These are phyloP conservation scores for Drosophila quadrilineata DNA, from an alignment of 1,140 invertebrate genomes.

Conservation along the genomic window DNA sequence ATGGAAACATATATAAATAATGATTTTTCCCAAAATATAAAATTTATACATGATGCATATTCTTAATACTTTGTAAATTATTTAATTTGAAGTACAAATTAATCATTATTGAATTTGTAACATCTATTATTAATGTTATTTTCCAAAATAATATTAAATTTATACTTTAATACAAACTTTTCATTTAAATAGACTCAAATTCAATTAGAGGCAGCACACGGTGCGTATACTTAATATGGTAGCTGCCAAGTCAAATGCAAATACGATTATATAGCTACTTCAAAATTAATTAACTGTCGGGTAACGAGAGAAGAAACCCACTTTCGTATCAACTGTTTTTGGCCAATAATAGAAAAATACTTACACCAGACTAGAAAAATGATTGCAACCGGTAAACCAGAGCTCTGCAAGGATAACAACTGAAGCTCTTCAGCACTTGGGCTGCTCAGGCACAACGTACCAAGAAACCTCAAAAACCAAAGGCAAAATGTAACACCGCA, in stretches of 20 bases:
- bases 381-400: constrained; percentile 6
- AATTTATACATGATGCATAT: no score
- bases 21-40: no score
- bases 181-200: not conserved
- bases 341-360: constrained; percentile 21
- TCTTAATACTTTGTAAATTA: no score
- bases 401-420: no score
- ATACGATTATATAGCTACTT: constrained; percentile 47
- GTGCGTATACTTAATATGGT: constrained; percentile 36
- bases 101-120: no score
- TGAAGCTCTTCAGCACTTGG: no score
- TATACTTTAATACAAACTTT: constrained; percentile 4
- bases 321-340: constrained; percentile 23
- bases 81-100: no score
- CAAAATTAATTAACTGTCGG: constrained; percentile 67
- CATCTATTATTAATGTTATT: no score
- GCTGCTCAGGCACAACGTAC: constrained; percentile 39
- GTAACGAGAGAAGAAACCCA: constrained; percentile 8
- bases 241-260: constrained; percentile 28
- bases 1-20: no score
- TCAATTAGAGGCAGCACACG: not conserved
- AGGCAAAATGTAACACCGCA: constrained; percentile 44
- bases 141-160: no score
- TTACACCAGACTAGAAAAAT: constrained; percentile 1
- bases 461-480: constrained; percentile 15